Evolutionary conservation across 2,113 vertebrate species (phyloP).

Genomic region (Hydrochoerus hydrochaeris): DNA sequence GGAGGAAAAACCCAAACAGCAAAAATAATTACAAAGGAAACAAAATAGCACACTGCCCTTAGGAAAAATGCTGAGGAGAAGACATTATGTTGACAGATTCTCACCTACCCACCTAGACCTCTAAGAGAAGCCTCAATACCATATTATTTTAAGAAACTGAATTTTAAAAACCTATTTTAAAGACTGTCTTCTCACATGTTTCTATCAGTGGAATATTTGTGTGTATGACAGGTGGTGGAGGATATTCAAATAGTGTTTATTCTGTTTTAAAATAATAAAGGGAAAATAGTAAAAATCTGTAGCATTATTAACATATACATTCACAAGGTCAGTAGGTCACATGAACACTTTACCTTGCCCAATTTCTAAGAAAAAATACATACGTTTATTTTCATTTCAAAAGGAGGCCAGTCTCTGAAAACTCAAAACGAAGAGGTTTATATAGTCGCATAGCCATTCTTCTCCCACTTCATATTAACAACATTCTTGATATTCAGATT

Average conservation of each 20-base stretch:
- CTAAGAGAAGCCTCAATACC: conserved; percentile 31
- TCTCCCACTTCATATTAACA: not conserved
- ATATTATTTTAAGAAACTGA: conserved; percentile 73
- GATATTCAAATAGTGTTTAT: not conserved
- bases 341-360: not conserved
- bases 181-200: conserved; percentile 14
- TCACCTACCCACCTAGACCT: conserved; percentile 50
- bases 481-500: not conserved
- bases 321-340: not conserved
- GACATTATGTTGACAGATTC: conserved; percentile 61
- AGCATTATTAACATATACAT: not conserved
- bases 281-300: conserved; percentile 20
- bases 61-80: conserved; percentile 61
- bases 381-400: not conserved
- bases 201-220: conserved; percentile 30
- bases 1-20: not conserved
- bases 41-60: conserved; percentile 58
- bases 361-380: not conserved
- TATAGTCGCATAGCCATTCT: not conserved
- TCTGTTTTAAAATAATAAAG: not conserved
- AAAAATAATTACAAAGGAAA: conserved; percentile 62
- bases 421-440: not conserved
- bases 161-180: conserved; percentile 57
- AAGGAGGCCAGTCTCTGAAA: not conserved
- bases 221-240: not conserved